A percentile compares a stretch with the other conserved stretches of the same genome.
Evolutionary conservation across 2,113 vertebrate genomes (phyloP).

Genomic region (human): GRCh38 chr2:100141001-100141500

Average conservation of each 20-base stretch:
- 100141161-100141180: not conserved
- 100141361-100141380: not conserved
- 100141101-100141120: too few species aligned
- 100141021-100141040: not conserved
- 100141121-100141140: not conserved
- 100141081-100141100: not conserved
- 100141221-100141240: not conserved
- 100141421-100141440: rapidly evolving
- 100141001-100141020: too few species aligned
- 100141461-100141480: not conserved
- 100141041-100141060: not conserved
- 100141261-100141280: not conserved
- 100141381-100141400: not conserved
- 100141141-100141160: not conserved
- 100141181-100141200: not conserved
- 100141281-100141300: not conserved
- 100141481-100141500: not conserved
- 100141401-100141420: not conserved
- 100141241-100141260: not conserved
- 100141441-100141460: not conserved
- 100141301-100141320: not conserved
- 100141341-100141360: not conserved
- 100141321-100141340: not conserved
- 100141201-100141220: not conserved
- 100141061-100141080: not conserved